Evolutionary conservation across 2,888 invertebrate genomes (phyloP).

Genomic region (Physocephala rufipes): DNA sequence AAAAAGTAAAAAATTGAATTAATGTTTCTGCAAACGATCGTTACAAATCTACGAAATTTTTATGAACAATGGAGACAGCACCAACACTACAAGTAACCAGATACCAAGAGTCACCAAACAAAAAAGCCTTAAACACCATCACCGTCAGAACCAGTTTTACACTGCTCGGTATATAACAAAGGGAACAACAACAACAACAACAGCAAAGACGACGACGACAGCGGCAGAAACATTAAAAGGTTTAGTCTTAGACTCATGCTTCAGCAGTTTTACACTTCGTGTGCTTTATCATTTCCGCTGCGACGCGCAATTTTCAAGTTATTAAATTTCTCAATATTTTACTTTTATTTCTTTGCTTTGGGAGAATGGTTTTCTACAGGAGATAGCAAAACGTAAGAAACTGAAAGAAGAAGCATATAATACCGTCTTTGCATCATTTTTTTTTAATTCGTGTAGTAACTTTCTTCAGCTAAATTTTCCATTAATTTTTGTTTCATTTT

Average conservation of each 20-base stretch:
- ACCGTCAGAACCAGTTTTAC: background rate
- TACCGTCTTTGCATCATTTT: no score
- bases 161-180: background rate
- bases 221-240: no score
- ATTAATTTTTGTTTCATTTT: no score
- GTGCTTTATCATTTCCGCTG: conserved; percentile 4
- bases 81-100: background rate
- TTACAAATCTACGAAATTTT: background rate
- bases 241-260: conserved; percentile 32
- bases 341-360: background rate
- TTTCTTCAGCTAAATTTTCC: no score
- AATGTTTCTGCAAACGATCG: background rate
- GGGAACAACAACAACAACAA: background rate
- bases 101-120: background rate
- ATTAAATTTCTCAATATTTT: background rate
- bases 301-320: background rate
- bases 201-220: background rate
- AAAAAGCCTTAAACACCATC: background rate
- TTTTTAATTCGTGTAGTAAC: no score
- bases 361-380: no score
- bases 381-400: no score
- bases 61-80: background rate
- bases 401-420: no score
- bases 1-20: conserved; percentile 24
- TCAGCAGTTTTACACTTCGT: conserved; percentile 11